Base-by-base conservation (phyloP, 2,888 invertebrate species). In the Dromius quadrimaculatus region DNA sequence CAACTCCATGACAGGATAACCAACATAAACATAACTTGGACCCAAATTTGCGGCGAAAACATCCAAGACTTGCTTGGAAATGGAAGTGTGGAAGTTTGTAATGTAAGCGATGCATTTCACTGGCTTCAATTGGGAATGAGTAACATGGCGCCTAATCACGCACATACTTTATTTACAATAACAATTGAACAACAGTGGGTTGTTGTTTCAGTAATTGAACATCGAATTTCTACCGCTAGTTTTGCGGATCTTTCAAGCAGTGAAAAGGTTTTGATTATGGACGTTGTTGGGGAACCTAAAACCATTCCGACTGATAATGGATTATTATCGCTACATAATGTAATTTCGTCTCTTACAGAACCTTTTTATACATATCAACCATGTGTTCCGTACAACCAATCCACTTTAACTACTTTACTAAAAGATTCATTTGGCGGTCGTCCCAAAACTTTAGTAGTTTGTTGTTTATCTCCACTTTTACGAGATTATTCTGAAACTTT, bases 341-440 rank as follows among this genome's bases (percentile, higher is more conserved):
- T 91, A 63, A 87, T 91, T 6, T 87, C 82, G 82, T 76, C 84
- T 77, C 75, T 90, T 78, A 81, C 89, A 76, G 78, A 89, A 83
- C 75, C 76, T 0, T 74, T 74, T 62, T 74, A 73, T 65, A 72
- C 76, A 19, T 74, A 78, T 68, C 77, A 76, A 63, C 76, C 77
- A 71, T 76, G 76, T 64, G 76, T 81, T 22, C 82, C 82, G 19
- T 88, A 88, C 79, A 87, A 88, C 74, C 88, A 89, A 76, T 90
- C 90, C 28, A 88, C 90, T 38, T 81, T 91, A 28, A 90, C 90
- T 13, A 90, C 89, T 1, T 85, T 90, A 80, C 80, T 90, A 0
- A 86, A 90, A 81, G 91, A 92, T 78, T 90, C 91, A 1, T 90
- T 92, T 82, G 92, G 92, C 8, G 92, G 91, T 0, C 85, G 91